These are phyloP conservation scores for Hylyphantes graminicola DNA, from an alignment of 1,140 invertebrate species.

Conservation along the genomic window DNA sequence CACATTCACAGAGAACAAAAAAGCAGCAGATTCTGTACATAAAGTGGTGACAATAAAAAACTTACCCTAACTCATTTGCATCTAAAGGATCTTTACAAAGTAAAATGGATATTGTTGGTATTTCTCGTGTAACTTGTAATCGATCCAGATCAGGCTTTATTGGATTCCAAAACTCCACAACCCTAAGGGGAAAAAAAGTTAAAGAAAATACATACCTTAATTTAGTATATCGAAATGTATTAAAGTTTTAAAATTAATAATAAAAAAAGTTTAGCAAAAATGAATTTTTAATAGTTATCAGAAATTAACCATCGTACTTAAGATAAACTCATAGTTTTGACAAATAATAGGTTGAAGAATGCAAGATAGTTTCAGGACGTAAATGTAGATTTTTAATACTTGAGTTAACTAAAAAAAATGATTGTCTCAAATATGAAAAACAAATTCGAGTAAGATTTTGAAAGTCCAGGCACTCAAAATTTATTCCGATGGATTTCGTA, in stretches of 20 bases:
- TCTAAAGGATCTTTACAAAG: constrained; percentile 45
- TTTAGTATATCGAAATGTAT: not conserved
- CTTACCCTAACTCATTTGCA: constrained; percentile 41
- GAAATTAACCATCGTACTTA: not conserved
- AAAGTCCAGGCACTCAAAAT: too few relatives aligned
- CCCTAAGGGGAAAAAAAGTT: constrained; percentile 70
- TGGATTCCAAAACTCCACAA: constrained; percentile 84
- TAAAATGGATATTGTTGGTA: constrained; percentile 80
- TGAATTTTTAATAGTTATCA: not conserved
- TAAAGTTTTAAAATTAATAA: not conserved
- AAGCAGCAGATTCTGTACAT: not conserved
- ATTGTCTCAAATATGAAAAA: too few relatives aligned
- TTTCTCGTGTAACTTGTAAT: constrained; percentile 77
- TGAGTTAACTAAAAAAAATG: too few relatives aligned
- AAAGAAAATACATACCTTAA: not conserved
- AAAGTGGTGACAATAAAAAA: not conserved
- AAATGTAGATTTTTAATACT: too few relatives aligned
- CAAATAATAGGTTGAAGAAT: too few relatives aligned
- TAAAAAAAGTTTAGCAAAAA: not conserved
- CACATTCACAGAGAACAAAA: not conserved
- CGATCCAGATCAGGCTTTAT: constrained; percentile 77
- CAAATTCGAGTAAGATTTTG: too few relatives aligned
- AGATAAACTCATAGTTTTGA: not conserved
- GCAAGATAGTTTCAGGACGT: too few relatives aligned
- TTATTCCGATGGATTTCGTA: too few relatives aligned